Percentiles rank a stretch among this genome's conserved stretches.
Evolutionary conservation across 2,888 invertebrate genomes (phyloP).

Genomic region (Eretmocerus hayati): DNA sequence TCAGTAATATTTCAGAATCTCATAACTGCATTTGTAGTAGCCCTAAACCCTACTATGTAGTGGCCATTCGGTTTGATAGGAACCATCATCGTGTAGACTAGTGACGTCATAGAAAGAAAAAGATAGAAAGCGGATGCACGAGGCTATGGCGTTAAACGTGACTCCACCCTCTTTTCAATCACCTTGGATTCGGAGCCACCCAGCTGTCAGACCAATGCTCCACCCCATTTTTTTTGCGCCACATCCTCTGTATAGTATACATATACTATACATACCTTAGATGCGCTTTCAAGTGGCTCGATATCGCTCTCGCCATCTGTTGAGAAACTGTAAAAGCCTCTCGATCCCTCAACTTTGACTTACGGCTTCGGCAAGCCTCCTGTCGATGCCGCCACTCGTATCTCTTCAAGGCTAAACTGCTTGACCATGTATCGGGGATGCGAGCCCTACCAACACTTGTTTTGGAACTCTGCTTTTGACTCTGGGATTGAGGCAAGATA

Average conservation of each 20-base stretch:
- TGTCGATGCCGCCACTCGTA: slow-evolving; percentile 40
- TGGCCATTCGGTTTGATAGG: slow-evolving; percentile 47
- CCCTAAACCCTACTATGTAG: no score
- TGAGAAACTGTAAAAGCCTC: slow-evolving; percentile 25
- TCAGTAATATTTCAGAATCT: no score
- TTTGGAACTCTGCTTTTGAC: no score
- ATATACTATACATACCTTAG: no score
- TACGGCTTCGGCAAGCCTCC: slow-evolving; percentile 38
- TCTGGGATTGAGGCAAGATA: no score
- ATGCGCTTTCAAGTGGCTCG: slow-evolving; percentile 3
- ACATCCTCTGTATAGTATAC: slow-evolving; percentile 24
- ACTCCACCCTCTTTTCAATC: slow-evolving; percentile 58
- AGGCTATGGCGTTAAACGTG: slow-evolving; percentile 47
- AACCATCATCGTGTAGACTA: slow-evolving; percentile 52
- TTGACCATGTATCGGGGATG: no score
- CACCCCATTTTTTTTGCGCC: slow-evolving; percentile 44
- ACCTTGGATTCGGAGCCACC: slow-evolving; percentile 49
- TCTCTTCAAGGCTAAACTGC: no score
- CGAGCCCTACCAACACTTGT: no score
- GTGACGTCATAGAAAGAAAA: slow-evolving; percentile 47
- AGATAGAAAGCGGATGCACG: slow-evolving; percentile 34
- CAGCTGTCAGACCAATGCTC: slow-evolving; percentile 46
- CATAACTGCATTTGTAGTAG: no score
- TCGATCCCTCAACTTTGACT: slow-evolving; percentile 33
- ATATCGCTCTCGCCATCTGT: slow-evolving; percentile 45